phyloP scores from a whole-genome alignment of 2,888 invertebrate genomes.

The Caenorhabditis macrosperma region DNA sequence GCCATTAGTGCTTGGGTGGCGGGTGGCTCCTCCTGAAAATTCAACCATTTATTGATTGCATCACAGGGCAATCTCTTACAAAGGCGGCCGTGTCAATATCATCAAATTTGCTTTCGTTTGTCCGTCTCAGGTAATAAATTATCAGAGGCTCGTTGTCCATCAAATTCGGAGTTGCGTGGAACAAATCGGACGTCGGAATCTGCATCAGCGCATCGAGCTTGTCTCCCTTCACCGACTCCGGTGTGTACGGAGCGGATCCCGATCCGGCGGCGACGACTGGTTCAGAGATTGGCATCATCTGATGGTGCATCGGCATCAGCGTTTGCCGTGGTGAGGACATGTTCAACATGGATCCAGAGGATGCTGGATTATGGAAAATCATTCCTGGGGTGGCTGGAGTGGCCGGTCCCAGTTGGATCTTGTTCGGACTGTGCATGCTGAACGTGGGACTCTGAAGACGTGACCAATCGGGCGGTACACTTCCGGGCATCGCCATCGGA shows the following conservation, averaged over 20 bases:
- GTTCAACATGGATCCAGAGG: conserved; percentile 41
- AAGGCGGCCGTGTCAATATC: neutral
- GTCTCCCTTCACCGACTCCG: conserved; percentile 44
- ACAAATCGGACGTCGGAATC: conserved; percentile 6
- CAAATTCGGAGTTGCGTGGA: neutral
- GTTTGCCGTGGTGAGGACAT: conserved; percentile 40
- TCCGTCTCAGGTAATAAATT: conserved; percentile 15
- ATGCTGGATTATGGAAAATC: conserved; percentile 41
- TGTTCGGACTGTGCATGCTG: conserved; percentile 53
- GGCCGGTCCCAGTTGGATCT: conserved; percentile 31
- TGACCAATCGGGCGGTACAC: conserved; percentile 46
- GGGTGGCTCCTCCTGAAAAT: conserved; percentile 17
- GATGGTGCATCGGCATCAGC: conserved; percentile 2
- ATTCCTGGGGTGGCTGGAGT: conserved; percentile 44
- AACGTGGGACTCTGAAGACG: conserved; percentile 49
- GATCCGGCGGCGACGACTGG: neutral
- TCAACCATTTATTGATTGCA: neutral
- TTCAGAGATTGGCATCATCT: too few relatives aligned
- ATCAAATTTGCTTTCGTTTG: conserved; percentile 20
- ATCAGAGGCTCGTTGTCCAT: neutral
- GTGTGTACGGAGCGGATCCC: conserved; percentile 57
- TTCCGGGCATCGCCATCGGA: conserved; percentile 53
- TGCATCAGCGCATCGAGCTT: conserved; percentile 30
- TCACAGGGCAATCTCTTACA: neutral
- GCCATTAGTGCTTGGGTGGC: conserved; percentile 6